These are phyloP conservation scores for Anorthoa munda DNA, from an alignment of 2,888 invertebrate species.

Conservation along the genomic window DNA sequence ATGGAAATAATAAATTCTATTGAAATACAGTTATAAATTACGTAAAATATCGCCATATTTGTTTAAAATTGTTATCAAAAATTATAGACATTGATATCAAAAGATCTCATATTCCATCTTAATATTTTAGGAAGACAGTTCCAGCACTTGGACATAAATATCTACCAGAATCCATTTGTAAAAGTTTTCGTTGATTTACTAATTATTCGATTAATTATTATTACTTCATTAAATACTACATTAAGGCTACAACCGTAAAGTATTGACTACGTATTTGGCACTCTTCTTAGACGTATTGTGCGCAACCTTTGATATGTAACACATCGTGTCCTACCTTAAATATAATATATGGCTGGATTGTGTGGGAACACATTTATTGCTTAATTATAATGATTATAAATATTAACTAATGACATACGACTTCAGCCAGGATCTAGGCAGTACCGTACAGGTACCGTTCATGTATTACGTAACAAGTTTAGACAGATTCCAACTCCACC, in stretches of 20 bases:
- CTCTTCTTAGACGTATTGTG: constrained; percentile 25
- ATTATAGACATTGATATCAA: constrained; percentile 1
- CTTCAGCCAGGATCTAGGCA: constrained; percentile 1
- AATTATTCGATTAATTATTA: constrained; percentile 2
- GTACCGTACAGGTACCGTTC: neutral
- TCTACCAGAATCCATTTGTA: neutral
- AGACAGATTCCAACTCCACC: neutral
- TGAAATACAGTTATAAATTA: neutral
- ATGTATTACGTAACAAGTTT: constrained; percentile 3
- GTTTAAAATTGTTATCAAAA: neutral
- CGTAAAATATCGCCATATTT: neutral
- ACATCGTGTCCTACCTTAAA: neutral
- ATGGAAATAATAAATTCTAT: too few relatives aligned
- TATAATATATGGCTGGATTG: neutral
- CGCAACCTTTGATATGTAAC: constrained; percentile 38
- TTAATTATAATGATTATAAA: neutral
- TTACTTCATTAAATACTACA: constrained; percentile 4
- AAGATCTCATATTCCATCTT: neutral
- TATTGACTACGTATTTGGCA: constrained; percentile 50
- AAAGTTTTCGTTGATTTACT: constrained; percentile 18
- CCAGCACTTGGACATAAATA: neutral
- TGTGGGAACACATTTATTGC: constrained; percentile 4
- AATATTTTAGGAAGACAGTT: neutral
- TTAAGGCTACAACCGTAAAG: neutral
- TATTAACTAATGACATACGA: neutral